Conservation (phyloP, 2,888 invertebrate genomes). For the Agrotis ipsilon region DNA sequence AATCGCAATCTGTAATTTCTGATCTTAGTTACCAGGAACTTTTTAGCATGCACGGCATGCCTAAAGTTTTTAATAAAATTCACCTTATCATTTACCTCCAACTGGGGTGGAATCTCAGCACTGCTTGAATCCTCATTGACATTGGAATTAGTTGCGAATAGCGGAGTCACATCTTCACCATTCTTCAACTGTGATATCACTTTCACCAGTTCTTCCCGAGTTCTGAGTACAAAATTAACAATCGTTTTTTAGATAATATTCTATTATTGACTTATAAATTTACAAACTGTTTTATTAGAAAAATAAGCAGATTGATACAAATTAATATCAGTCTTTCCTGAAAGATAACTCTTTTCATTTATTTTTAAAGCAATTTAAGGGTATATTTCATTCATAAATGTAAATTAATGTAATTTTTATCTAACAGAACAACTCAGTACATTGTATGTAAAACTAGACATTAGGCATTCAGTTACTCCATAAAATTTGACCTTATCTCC, state of each 20-base stretch:
- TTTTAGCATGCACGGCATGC: background rate
- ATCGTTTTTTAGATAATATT: background rate
- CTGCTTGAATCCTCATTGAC: conserved; percentile 87
- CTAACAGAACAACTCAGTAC: conserved; percentile 5
- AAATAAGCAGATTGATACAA: background rate
- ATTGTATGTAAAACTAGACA: conserved; percentile 42
- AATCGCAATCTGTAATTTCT: background rate
- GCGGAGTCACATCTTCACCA: conserved; percentile 92
- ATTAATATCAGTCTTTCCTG: background rate
- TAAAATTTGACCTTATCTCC: conserved; percentile 2
- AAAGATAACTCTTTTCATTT: background rate
- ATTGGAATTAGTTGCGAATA: conserved; percentile 76
- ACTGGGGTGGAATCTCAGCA: conserved; percentile 75
- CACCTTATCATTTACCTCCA: conserved; percentile 49
- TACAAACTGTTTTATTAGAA: no score
- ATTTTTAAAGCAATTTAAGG: background rate
- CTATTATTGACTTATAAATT: background rate
- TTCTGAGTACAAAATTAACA: conserved; percentile 87
- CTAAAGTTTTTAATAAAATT: background rate
- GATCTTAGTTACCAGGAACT: background rate
- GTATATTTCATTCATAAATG: conserved; percentile 12
- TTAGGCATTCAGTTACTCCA: conserved; percentile 4
- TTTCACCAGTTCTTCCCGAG: conserved; percentile 95
- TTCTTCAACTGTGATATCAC: conserved; percentile 94
- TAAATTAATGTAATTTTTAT: conserved; percentile 14